Evolutionary conservation across 1,140 invertebrate species (phyloP).

Genomic region (Cydia strobilella): DNA sequence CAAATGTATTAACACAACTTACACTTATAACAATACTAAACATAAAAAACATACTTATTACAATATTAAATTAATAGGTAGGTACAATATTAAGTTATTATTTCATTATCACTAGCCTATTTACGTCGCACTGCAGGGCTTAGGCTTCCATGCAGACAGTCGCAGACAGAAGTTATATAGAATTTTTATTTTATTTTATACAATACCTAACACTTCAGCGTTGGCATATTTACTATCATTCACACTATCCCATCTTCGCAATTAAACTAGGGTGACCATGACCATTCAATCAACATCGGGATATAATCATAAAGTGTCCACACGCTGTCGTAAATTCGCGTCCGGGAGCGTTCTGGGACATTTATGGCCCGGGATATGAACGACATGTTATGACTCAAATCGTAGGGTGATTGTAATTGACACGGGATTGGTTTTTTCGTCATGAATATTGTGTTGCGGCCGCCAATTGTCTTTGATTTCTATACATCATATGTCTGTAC

Average conservation of each 20-base stretch:
- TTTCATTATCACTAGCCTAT: too few species aligned
- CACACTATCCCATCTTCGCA: slow-evolving; percentile 21
- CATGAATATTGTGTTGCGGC: slow-evolving; percentile 33
- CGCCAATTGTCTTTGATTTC: background rate
- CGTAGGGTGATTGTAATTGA: slow-evolving; percentile 59
- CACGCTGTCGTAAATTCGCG: slow-evolving; percentile 61
- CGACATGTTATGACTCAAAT: slow-evolving; percentile 61
- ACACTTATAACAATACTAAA: background rate
- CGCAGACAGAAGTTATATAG: background rate
- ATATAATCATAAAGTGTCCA: slow-evolving; percentile 72
- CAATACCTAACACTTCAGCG: background rate
- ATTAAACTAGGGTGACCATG: slow-evolving; percentile 55
- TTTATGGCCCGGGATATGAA: slow-evolving; percentile 55
- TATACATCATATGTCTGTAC: too few species aligned
- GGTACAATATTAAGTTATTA: too few species aligned
- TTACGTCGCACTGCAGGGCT: too few species aligned
- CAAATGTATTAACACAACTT: slow-evolving; percentile 1
- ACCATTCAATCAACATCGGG: slow-evolving; percentile 73
- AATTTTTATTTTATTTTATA: background rate
- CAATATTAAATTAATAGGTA: too few species aligned
- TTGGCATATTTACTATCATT: slow-evolving; percentile 14
- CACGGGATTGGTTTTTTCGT: slow-evolving; percentile 38
- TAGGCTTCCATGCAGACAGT: background rate
- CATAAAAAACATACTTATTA: too few species aligned
- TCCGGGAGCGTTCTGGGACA: slow-evolving; percentile 51